Conservation (phyloP, 2,888 invertebrate genomes). For the Spodoptera picta region DNA sequence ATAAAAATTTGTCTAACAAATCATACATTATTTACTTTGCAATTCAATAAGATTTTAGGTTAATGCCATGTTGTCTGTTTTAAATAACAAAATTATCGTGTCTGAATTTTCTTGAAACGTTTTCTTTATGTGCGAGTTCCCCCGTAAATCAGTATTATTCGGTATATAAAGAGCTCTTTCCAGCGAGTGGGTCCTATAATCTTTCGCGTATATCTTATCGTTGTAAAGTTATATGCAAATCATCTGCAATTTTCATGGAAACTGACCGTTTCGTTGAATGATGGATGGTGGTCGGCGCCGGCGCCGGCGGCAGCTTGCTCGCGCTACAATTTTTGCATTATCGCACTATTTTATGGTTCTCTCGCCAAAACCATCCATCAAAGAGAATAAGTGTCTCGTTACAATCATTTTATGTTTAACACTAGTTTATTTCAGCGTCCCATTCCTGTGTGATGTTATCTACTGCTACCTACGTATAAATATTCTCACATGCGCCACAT, state of each 20-base stretch:
- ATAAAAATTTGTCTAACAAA: slow-evolving; percentile 20
- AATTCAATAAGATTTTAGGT: slow-evolving; percentile 27
- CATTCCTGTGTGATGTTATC: slow-evolving; percentile 61
- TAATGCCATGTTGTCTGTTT: slow-evolving; percentile 31
- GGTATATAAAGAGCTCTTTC: slow-evolving; percentile 48
- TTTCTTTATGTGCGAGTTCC: slow-evolving; percentile 16
- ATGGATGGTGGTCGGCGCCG: slow-evolving; percentile 65
- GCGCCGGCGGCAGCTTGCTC: slow-evolving; percentile 57
- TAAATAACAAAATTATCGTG: slow-evolving; percentile 12
- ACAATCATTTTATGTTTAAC: slow-evolving; percentile 65
- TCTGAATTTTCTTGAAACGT: slow-evolving; percentile 15
- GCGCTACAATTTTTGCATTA: slow-evolving; percentile 69
- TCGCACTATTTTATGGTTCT: slow-evolving; percentile 70
- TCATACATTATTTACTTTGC: slow-evolving; percentile 31
- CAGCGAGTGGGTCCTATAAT: slow-evolving; percentile 57
- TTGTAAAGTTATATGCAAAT: slow-evolving; percentile 68
- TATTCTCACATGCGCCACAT: slow-evolving; percentile 71
- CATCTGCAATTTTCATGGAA: slow-evolving; percentile 71
- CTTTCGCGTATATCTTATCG: slow-evolving; percentile 60
- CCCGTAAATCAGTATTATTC: slow-evolving; percentile 58
- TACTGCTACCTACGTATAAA: slow-evolving; percentile 65
- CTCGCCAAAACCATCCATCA: slow-evolving; percentile 69
- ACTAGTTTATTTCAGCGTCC: slow-evolving; percentile 62
- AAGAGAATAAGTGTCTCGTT: slow-evolving; percentile 50
- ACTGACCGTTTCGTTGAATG: slow-evolving; percentile 63